phyloP scores from a whole-genome alignment of 2,888 invertebrate genomes.

The Halictus quadricinctus region DNA sequence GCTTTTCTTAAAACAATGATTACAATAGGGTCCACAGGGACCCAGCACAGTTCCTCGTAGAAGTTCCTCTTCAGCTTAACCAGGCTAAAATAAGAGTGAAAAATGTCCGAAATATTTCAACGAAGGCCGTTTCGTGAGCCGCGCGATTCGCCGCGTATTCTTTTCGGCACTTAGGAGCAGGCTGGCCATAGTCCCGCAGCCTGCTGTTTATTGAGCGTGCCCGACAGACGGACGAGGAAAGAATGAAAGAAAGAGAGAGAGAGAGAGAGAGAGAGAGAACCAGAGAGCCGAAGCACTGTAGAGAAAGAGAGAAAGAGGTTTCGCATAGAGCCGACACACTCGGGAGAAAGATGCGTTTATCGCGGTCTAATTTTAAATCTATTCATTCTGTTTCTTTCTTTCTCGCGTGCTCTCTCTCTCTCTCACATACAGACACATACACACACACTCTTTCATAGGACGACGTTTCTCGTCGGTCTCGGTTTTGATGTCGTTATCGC shows the following conservation, averaged over 20 bases:
- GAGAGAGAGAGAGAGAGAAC: conserved; percentile 10
- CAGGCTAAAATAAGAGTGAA: not conserved
- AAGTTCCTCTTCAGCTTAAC: not conserved
- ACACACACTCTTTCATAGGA: not conserved
- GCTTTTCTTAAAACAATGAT: not conserved
- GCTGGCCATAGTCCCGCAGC: conserved; percentile 14
- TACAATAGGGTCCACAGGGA: not conserved
- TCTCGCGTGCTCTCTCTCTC: not conserved
- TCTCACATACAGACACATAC: not conserved
- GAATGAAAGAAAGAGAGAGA: conserved; percentile 22
- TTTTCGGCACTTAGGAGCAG: conserved; percentile 2
- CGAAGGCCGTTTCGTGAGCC: conserved; percentile 4
- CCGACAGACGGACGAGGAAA: conserved; percentile 23
- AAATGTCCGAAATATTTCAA: not conserved
- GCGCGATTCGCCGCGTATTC: conserved; percentile 15
- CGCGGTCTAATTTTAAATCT: conserved; percentile 62
- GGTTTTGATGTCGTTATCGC: conserved; percentile 60
- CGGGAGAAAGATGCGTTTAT: conserved; percentile 58
- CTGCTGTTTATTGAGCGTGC: conserved; percentile 42
- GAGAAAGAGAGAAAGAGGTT: conserved; percentile 39
- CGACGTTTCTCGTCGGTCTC: conserved; percentile 28
- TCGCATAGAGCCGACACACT: conserved; percentile 54
- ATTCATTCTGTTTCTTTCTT: conserved; percentile 51
- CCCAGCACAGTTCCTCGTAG: not conserved
- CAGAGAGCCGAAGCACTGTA: not conserved